These are phyloP conservation scores for Cryptops parisi DNA, from an alignment of 2,888 invertebrate genomes.

Conservation along the genomic window DNA sequence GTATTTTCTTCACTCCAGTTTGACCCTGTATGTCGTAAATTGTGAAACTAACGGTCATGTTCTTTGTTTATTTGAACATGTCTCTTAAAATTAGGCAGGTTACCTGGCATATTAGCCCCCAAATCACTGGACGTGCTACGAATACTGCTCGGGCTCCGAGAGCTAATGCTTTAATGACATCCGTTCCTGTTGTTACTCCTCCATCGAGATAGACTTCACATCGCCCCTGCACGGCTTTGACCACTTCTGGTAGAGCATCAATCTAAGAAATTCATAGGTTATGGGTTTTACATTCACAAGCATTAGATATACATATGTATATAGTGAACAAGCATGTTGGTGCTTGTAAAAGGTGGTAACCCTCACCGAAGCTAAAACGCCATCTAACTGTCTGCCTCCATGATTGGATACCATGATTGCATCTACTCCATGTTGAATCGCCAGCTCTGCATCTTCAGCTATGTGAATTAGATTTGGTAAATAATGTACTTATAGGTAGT, in stretches of 20 bases:
- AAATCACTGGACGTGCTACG: constrained; percentile 68
- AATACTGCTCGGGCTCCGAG: constrained; percentile 66
- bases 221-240: constrained; percentile 48
- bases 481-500: too few relatives aligned
- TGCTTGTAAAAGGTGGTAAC: too few relatives aligned
- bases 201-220: constrained; percentile 75
- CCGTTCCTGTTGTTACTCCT: constrained; percentile 66
- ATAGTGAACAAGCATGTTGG: too few relatives aligned
- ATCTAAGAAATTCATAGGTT: constrained; percentile 6
- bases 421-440: constrained; percentile 53
- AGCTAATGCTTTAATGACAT: constrained; percentile 78
- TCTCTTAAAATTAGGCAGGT: neutral
- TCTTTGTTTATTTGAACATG: neutral
- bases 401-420: constrained; percentile 87
- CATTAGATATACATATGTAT: too few relatives aligned
- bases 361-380: constrained; percentile 64
- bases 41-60: neutral
- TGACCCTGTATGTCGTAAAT: too few relatives aligned
- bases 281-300: too few relatives aligned
- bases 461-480: neutral
- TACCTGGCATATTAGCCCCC: constrained; percentile 56
- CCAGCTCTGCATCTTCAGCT: constrained; percentile 67
- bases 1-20: constrained; percentile 55
- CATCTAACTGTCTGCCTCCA: constrained; percentile 77
- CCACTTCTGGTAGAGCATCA: constrained; percentile 51